Evolutionary conservation across 2,797 vertebrate species (phyloP).

Genomic region (Mus minutoides): DNA sequence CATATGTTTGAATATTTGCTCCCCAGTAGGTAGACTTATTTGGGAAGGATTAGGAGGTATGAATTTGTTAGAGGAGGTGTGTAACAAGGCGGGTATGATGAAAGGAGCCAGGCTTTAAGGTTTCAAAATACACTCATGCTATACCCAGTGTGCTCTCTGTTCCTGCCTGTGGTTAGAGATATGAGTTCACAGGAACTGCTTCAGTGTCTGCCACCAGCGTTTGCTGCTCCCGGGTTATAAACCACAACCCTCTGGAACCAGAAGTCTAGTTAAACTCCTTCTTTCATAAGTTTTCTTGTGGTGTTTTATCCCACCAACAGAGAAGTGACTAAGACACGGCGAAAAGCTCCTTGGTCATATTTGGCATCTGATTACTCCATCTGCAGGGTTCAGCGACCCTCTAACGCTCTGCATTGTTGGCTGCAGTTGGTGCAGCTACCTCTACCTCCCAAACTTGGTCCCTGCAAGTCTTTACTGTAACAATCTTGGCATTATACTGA

Average conservation of each 20-base stretch:
- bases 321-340: background rate
- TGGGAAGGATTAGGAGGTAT: background rate
- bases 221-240: background rate
- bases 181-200: background rate
- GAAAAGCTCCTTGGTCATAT: background rate
- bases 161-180: background rate
- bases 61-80: background rate
- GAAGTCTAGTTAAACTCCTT: too few species aligned
- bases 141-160: too few species aligned
- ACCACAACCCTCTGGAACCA: too few species aligned
- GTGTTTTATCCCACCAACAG: background rate
- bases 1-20: background rate
- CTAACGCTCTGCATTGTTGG: background rate
- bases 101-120: background rate
- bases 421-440: background rate
- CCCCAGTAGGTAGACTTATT: background rate
- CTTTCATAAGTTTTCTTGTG: background rate
- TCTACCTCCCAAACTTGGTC: slow-evolving; percentile 3
- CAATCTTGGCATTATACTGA: background rate
- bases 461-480: background rate
- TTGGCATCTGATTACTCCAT: background rate
- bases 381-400: background rate
- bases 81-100: too few species aligned
- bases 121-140: background rate
- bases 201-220: background rate